Percentiles rank a stretch among this genome's conserved stretches.
phyloP scores from a whole-genome alignment of 1,140 invertebrate genomes.

The Lysiphlebus fabarum region DNA sequence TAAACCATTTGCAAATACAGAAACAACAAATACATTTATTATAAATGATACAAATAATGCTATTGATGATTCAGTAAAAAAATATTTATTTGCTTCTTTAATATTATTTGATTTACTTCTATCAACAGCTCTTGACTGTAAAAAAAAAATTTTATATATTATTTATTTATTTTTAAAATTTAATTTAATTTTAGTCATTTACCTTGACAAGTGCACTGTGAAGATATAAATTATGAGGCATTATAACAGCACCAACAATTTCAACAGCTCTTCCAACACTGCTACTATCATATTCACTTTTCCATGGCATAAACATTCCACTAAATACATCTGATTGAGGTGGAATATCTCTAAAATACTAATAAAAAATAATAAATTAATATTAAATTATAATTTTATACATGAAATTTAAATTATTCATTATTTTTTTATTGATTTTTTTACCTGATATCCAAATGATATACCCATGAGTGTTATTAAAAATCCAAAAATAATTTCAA shows the following conservation, averaged over 20 bases:
- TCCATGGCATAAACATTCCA: slow-evolving; percentile 83
- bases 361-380: no score
- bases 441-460: slow-evolving; percentile 80
- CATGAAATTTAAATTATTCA: slow-evolving; percentile 59
- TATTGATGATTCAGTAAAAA: slow-evolving; percentile 79
- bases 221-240: slow-evolving; percentile 93
- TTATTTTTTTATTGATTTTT: slow-evolving; percentile 13
- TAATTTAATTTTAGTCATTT: slow-evolving; percentile 29
- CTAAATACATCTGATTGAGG: slow-evolving; percentile 68
- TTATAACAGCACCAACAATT: slow-evolving; percentile 92
- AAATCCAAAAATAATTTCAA: slow-evolving; percentile 84
- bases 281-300: slow-evolving; percentile 65
- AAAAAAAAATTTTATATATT: slow-evolving; percentile 32
- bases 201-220: slow-evolving; percentile 92
- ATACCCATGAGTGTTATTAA: slow-evolving; percentile 84
- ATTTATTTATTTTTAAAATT: slow-evolving; percentile 4
- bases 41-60: slow-evolving; percentile 83
- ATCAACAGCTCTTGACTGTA: slow-evolving; percentile 78
- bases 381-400: slow-evolving; percentile 52
- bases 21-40: slow-evolving; percentile 87
- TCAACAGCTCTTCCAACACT: slow-evolving; percentile 81
- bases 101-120: slow-evolving; percentile 69
- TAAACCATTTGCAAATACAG: slow-evolving; percentile 83
- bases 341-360: slow-evolving; percentile 49
- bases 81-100: slow-evolving; percentile 84